Percentiles rank a stretch among this genome's conserved stretches.
Evolutionary conservation across 92 coral and sea anemone species (phyloP).

Genomic region (Epizoanthus illoricatus): DNA sequence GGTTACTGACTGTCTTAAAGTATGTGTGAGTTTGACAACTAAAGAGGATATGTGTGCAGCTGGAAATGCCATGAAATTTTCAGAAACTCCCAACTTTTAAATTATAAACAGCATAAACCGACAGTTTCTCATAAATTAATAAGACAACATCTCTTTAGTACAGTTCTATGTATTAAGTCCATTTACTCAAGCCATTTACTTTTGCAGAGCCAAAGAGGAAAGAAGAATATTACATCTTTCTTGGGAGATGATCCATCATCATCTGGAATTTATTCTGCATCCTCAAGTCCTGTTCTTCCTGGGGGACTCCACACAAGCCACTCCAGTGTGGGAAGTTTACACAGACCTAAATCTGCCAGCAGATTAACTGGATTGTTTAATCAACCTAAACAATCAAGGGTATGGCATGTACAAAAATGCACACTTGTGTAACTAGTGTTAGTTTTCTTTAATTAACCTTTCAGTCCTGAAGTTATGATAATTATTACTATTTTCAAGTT

Average conservation of each 20-base stretch:
- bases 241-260: slow-evolving; percentile 74
- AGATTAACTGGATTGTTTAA: slow-evolving; percentile 67
- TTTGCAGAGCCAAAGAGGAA: slow-evolving; percentile 78
- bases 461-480: neutral
- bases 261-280: slow-evolving; percentile 39
- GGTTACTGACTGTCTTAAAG: no score
- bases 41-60: no score
- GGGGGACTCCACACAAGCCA: slow-evolving; percentile 46
- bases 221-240: slow-evolving; percentile 71
- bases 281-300: slow-evolving; percentile 64
- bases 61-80: no score
- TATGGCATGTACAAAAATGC: neutral
- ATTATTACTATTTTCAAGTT: no score
- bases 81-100: no score
- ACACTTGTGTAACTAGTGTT: neutral
- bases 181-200: neutral
- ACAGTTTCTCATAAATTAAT: neutral
- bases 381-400: slow-evolving; percentile 76
- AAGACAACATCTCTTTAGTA: neutral
- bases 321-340: slow-evolving; percentile 56
- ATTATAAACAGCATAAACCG: neutral
- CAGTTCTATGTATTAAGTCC: neutral
- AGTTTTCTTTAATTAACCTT: slow-evolving; percentile 1
- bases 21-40: no score
- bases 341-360: slow-evolving; percentile 69